Percentiles rank a stretch among this genome's conserved stretches.
Evolutionary conservation across 2,113 vertebrate species (phyloP).

Genomic region (Athene noctua): DNA sequence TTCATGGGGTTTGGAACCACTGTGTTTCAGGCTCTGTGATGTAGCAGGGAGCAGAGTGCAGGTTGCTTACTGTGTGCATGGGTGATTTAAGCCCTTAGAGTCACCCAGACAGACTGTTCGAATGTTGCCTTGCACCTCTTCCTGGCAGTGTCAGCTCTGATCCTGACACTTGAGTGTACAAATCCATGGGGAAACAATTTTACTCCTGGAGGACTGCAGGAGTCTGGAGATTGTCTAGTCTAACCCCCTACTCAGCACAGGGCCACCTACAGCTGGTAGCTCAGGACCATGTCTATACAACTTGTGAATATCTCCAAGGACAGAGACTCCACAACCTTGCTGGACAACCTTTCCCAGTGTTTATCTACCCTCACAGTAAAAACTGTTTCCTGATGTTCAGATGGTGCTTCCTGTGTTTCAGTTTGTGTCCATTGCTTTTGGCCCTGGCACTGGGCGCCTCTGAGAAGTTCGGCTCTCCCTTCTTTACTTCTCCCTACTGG

Average conservation of each 20-base stretch:
- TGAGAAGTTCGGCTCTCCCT: background rate
- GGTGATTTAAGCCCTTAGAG: background rate
- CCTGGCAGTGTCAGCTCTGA: background rate
- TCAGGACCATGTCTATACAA: background rate
- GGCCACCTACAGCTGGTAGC: background rate
- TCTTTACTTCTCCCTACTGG: background rate
- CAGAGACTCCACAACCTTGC: background rate
- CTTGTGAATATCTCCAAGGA: background rate
- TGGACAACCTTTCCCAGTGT: background rate
- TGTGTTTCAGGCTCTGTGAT: background rate
- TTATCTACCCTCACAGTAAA: background rate
- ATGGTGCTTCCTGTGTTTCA: background rate
- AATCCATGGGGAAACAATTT: accelerated
- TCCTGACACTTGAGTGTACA: background rate
- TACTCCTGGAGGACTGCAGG: background rate
- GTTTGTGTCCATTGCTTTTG: background rate
- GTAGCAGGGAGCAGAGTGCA: background rate
- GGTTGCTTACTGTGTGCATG: background rate
- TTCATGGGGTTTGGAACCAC: background rate
- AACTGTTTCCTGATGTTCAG: background rate
- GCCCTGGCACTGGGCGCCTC: background rate
- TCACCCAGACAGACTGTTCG: background rate
- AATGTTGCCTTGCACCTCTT: background rate
- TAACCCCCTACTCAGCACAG: background rate
- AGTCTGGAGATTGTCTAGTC: background rate